Conservation (phyloP, 2,888 invertebrate species). For the Odontothrips loti region DNA sequence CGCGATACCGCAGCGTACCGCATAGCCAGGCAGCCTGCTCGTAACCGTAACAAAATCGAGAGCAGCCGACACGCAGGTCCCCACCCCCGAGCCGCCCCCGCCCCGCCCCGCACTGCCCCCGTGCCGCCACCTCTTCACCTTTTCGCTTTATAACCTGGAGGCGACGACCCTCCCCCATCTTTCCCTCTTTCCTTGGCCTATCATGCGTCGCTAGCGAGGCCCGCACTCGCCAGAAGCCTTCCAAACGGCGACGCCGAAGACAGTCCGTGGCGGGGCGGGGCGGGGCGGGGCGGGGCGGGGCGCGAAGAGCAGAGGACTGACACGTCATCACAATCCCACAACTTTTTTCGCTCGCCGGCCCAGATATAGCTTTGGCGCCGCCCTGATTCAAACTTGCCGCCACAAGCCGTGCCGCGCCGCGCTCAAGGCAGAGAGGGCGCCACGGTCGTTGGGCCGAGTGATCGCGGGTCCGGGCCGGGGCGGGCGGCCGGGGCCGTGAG, state of each 20-base stretch:
- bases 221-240: no score
- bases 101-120: background rate
- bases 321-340: no score
- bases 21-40: background rate
- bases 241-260: no score
- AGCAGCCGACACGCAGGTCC: background rate
- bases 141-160: background rate
- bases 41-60: background rate
- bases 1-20: background rate
- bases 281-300: no score
- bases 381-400: background rate
- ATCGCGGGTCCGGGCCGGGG: background rate
- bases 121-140: background rate
- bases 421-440: background rate
- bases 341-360: background rate
- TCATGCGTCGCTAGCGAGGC: no score
- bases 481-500: background rate
- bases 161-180: background rate
- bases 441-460: no score
- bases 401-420: background rate
- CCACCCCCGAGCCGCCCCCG: constrained; percentile 3
- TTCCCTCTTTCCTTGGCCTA: background rate
- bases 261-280: no score
- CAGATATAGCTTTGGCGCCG: background rate
- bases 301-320: no score